Evolutionary conservation across 2,888 invertebrate species (phyloP).

Genomic region (Cerceris ruficornis): DNA sequence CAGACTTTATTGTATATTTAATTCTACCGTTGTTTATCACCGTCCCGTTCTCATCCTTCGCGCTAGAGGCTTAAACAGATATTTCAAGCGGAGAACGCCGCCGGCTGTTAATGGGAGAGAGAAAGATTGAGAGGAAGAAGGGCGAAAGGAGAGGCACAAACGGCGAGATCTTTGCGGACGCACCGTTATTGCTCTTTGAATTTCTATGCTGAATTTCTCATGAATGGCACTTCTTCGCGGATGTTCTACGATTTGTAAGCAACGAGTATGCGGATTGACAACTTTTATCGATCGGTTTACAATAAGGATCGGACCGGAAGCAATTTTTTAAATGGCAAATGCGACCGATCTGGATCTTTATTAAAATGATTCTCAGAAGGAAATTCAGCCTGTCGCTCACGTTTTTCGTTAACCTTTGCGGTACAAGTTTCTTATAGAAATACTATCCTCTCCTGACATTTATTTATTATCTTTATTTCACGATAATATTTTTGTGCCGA

Average conservation of each 20-base stretch:
- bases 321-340: too few species aligned
- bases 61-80: constrained; percentile 43
- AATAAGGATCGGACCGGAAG: too few species aligned
- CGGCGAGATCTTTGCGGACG: constrained; percentile 17
- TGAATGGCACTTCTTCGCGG: background rate
- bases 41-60: constrained; percentile 34
- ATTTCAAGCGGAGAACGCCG: constrained; percentile 53
- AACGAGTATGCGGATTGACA: background rate
- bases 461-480: too few species aligned
- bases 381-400: too few species aligned
- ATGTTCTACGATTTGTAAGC: background rate
- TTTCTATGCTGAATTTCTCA: constrained; percentile 7
- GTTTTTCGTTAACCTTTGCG: too few species aligned
- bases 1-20: constrained; percentile 71
- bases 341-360: too few species aligned
- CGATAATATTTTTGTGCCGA: too few species aligned
- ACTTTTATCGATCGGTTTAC: background rate
- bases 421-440: too few species aligned
- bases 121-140: constrained; percentile 15
- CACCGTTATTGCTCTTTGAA: constrained; percentile 37
- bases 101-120: constrained; percentile 11
- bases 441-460: too few species aligned
- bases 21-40: constrained; percentile 68
- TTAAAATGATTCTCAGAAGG: too few species aligned
- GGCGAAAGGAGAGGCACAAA: constrained; percentile 1